A percentile compares a stretch with the other conserved stretches of the same genome.
These are phyloP conservation scores for Drosophila pseudotakahashii DNA, from an alignment of 2,888 invertebrate genomes.

Conservation along the genomic window DNA sequence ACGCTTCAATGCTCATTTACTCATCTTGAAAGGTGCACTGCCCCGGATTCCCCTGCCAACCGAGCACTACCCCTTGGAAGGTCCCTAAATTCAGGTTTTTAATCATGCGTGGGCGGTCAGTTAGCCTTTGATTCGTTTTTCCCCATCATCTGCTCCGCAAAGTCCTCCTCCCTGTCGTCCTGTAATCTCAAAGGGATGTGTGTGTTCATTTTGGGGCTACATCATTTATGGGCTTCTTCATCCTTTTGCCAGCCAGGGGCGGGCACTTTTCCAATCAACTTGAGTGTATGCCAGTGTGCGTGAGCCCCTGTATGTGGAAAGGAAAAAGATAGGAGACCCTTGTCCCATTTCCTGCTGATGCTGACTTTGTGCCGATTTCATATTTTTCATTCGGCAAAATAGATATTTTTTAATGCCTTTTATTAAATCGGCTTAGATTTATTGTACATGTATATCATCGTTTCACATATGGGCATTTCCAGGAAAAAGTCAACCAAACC, in stretches of 20 bases:
- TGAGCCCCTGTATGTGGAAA: slow-evolving; percentile 11
- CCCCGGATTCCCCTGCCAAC: slow-evolving; percentile 3
- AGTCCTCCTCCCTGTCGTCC: not conserved
- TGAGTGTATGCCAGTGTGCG: slow-evolving; percentile 45
- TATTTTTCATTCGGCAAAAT: slow-evolving; percentile 74
- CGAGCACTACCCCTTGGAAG: not conserved
- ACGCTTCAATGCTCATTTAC: slow-evolving; percentile 80
- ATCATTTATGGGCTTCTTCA: slow-evolving; percentile 57
- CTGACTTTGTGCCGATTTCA: slow-evolving; percentile 71
- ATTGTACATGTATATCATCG: slow-evolving; percentile 58
- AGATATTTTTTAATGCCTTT: slow-evolving; percentile 77
- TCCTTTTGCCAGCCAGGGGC: slow-evolving; percentile 31
- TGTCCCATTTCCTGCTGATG: slow-evolving; percentile 55
- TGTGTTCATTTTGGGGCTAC: slow-evolving; percentile 61
- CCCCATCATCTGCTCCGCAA: slow-evolving; percentile 12
- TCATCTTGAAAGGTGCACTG: slow-evolving; percentile 74
- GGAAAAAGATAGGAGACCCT: slow-evolving; percentile 27
- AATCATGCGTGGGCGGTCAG: slow-evolving; percentile 71
- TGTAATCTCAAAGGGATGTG: slow-evolving; percentile 31
- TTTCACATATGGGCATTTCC: too few species aligned
- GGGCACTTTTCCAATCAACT: slow-evolving; percentile 75
- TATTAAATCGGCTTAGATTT: slow-evolving; percentile 81
- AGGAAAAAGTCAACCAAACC: too few species aligned
- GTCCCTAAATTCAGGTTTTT: slow-evolving; percentile 56
- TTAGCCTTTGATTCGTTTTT: slow-evolving; percentile 40